Percentiles rank a stretch among this genome's conserved stretches.
Conservation (phyloP, 2,888 invertebrate genomes). For the Petrophora chlorosata region DNA sequence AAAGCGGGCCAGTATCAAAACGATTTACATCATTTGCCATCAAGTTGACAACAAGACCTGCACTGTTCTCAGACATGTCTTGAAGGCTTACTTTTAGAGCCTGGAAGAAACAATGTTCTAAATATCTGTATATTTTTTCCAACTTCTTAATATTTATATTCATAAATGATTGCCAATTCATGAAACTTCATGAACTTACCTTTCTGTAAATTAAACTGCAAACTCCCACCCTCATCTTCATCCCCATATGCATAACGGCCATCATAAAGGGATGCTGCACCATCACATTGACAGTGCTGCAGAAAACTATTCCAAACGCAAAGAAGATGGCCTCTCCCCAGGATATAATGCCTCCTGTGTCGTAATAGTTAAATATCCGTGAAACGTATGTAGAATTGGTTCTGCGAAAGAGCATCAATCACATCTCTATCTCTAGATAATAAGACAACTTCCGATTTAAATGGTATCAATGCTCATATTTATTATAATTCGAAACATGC, state of each 20-base stretch:
- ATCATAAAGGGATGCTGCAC: conserved; percentile 88
- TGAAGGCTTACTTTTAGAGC: conserved; percentile 73
- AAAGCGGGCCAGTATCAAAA: conserved; percentile 88
- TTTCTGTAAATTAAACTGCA: conserved; percentile 94
- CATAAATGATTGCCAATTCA: too few relatives aligned
- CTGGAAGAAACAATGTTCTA: conserved; percentile 50
- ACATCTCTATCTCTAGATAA: too few relatives aligned
- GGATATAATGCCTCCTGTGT: conserved; percentile 72
- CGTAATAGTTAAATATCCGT: conserved; percentile 85
- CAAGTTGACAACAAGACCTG: conserved; percentile 81
- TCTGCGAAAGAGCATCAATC: conserved; percentile 11
- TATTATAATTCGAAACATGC: background rate
- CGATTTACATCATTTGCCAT: conserved; percentile 91
- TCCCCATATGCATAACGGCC: conserved; percentile 90
- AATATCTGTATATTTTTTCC: too few relatives aligned
- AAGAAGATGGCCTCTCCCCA: conserved; percentile 87
- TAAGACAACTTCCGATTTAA: too few relatives aligned
- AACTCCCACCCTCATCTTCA: conserved; percentile 91
- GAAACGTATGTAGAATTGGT: conserved; percentile 81
- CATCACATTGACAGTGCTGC: conserved; percentile 85
- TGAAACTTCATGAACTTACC: conserved; percentile 67
- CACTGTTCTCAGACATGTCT: conserved; percentile 68
- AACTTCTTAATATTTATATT: too few relatives aligned
- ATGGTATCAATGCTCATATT: background rate
- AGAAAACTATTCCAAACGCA: conserved; percentile 86